A percentile compares a stretch with the other conserved stretches of the same genome.
Evolutionary conservation across 2,113 vertebrate genomes (phyloP).

Genomic region (Mobula hypostoma): DNA sequence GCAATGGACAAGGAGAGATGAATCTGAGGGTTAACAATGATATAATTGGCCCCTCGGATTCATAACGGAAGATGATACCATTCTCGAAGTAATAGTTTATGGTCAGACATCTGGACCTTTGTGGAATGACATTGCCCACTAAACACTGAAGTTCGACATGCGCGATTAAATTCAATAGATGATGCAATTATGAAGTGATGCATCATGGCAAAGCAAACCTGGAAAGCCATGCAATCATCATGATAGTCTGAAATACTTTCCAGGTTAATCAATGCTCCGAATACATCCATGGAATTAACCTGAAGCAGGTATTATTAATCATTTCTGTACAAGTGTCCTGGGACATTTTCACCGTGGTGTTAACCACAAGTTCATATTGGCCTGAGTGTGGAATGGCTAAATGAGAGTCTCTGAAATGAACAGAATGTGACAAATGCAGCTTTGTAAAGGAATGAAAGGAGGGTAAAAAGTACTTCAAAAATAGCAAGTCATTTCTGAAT

Average conservation of each 20-base stretch:
- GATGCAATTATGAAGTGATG: not conserved
- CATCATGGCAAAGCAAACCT: constrained; percentile 1
- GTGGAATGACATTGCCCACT: not conserved
- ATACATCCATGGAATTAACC: not conserved
- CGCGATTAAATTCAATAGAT: not conserved
- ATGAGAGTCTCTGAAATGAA: not conserved
- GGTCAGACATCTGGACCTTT: not conserved
- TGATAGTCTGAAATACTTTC: not conserved
- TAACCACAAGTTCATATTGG: not conserved
- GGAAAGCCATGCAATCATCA: constrained; percentile 5
- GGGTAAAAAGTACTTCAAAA: not conserved
- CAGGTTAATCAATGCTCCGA: not conserved
- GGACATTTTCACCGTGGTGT: not conserved
- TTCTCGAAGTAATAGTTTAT: not conserved
- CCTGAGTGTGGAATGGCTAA: not conserved
- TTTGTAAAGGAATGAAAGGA: not conserved
- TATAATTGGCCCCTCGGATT: not conserved
- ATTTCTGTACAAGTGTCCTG: not conserved
- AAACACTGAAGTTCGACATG: not conserved
- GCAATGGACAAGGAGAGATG: not conserved
- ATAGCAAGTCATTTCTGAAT: not conserved
- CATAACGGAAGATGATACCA: not conserved
- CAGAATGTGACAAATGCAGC: not conserved
- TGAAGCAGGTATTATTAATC: not conserved
- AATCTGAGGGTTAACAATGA: not conserved